Percentiles rank a stretch among this genome's conserved stretches.
Evolutionary conservation across 2,113 vertebrate genomes (phyloP).

Genomic region (Oryctolagus cuniculus): mOryCun1.1 NC_091443.1:65275001-65275500

Average conservation of each 20-base stretch:
- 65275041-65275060: conserved; percentile 3
- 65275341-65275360: conserved; percentile 2
- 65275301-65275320: conserved; percentile 17
- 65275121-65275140: background rate
- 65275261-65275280: conserved; percentile 53
- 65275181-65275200: background rate
- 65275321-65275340: background rate
- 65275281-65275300: conserved; percentile 9
- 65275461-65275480: background rate
- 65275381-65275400: too few species aligned
- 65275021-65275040: conserved; percentile 32
- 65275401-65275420: conserved; percentile 28
- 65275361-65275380: background rate
- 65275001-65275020: background rate
- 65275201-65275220: background rate
- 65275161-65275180: background rate
- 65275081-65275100: background rate
- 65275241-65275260: conserved; percentile 19
- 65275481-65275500: conserved; percentile 3
- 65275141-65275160: conserved; percentile 32
- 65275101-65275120: background rate
- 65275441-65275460: background rate
- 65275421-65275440: conserved; percentile 10
- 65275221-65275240: conserved; percentile 15
- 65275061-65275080: conserved; percentile 25